These are phyloP conservation scores for Cydia pomonella DNA, from an alignment of 1,140 invertebrate species.

Conservation along the genomic window DNA sequence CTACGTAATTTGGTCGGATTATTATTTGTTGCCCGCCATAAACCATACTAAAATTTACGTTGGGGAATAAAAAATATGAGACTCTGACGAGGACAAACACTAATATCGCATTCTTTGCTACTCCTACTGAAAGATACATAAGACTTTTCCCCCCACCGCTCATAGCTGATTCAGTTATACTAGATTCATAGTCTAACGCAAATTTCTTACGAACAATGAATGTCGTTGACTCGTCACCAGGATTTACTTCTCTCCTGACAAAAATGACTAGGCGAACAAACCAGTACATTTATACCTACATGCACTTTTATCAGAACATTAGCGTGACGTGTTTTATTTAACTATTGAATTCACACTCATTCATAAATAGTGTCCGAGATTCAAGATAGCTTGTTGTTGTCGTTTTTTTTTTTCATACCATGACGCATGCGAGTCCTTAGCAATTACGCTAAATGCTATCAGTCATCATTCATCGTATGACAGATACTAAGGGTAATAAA, in stretches of 20 bases:
- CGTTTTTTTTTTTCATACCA: slow-evolving; percentile 10
- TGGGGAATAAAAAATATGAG: too few species aligned
- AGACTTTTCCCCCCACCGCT: too few species aligned
- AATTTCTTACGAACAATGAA: too few species aligned
- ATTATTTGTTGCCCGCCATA: too few species aligned
- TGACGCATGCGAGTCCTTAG: slow-evolving; percentile 16
- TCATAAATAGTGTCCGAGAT: slow-evolving; percentile 15
- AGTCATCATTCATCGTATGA: slow-evolving; percentile 9
- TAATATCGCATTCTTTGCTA: too few species aligned
- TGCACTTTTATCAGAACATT: background rate
- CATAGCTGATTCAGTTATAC: too few species aligned
- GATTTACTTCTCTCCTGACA: background rate
- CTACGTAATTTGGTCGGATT: too few species aligned
- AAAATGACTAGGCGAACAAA: background rate
- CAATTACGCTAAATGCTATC: background rate
- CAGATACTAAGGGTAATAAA: background rate
- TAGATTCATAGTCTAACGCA: too few species aligned
- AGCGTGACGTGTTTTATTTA: background rate
- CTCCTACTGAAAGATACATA: too few species aligned
- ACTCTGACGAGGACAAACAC: too few species aligned
- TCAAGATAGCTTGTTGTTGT: background rate
- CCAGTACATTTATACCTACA: background rate
- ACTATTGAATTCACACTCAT: slow-evolving; percentile 5
- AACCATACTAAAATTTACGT: too few species aligned
- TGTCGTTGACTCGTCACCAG: too few species aligned